phyloP scores from a whole-genome alignment of 2,113 vertebrate genomes.

The Hippocampus mohnikei region DNA sequence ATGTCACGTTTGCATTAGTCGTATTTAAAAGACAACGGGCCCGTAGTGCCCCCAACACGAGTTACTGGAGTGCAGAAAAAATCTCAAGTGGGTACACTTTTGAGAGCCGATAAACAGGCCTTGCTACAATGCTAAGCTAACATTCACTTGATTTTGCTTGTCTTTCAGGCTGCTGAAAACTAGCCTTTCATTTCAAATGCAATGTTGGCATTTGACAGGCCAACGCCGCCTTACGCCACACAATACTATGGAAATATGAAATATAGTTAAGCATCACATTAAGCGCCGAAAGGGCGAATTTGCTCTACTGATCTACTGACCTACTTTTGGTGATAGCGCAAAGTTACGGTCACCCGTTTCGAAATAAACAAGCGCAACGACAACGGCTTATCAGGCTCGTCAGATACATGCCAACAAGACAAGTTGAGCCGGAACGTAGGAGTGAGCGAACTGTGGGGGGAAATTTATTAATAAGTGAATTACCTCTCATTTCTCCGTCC shows the following conservation, averaged over 20 bases:
- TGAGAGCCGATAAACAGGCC: constrained; percentile 35
- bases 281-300: constrained; percentile 36
- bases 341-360: constrained; percentile 46
- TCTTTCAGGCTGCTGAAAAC: background rate
- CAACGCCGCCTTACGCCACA: accelerated
- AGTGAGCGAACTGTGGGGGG: background rate
- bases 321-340: constrained; percentile 66
- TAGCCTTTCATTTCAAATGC: background rate
- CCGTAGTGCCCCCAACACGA: background rate
- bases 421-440: background rate
- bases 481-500: constrained; percentile 65
- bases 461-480: background rate
- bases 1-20: background rate
- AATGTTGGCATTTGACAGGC: background rate
- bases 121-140: constrained; percentile 44
- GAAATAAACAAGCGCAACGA: constrained; percentile 24
- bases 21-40: background rate
- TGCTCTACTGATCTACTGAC: constrained; percentile 82
- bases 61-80: background rate
- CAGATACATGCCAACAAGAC: background rate
- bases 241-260: background rate
- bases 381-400: background rate
- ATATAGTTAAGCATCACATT: background rate
- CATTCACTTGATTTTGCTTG: background rate
- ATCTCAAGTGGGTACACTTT: background rate